Base-by-base conservation (phyloP, 2,888 invertebrate species). In the Hipparchia sbordonii region DNA sequence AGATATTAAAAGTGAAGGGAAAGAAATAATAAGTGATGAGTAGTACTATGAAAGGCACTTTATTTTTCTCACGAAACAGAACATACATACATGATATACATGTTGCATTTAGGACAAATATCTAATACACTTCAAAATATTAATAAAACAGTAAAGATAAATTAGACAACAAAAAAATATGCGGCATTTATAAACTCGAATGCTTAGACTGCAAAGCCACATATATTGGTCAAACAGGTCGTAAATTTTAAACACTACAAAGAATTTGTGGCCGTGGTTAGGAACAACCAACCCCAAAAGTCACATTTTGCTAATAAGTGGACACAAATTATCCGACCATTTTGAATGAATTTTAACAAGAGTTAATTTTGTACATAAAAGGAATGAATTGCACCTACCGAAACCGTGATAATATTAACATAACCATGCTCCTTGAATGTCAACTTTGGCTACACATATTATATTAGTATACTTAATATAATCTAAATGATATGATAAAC, bases 381-480 rank as follows among this genome's bases (percentile, higher is more conserved):
- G 78, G 77, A 79, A 79, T 79, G 78, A 75, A 75, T 72, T 75
- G 77, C 76, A 77, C 74, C 65, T 73, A 71, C 68, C 76, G 62
- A 72, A 67, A 71, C 54, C 62, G 57, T 45, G 60, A 69, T 54
- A 33, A 65, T 13, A 51, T 68, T 48, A 60, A 75, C 62, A 70
- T 70, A 70, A 59, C 23, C 65, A 54, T n/a, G 57, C 66, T 61
- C 33, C 56, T 70, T 62, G 57, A 71, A 84, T 77, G 75, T 72
- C 74, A 77, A 82, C 89, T 91, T 90, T 91, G 90, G 90, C 86
- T 86, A 85, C 79, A 78, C 77, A 82, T 79, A 82, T 76, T 82
- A 82, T 79, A 82, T 79, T 81, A 82, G 84, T 81, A 76, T 74
- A 10, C 23, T 23, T 23, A 23, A 23, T 12, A 84, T 48, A 74